A percentile compares a stretch with the other conserved stretches of the same genome.
Conservation (phyloP, 2,888 invertebrate genomes). For the Ariolimax columbianus region DNA sequence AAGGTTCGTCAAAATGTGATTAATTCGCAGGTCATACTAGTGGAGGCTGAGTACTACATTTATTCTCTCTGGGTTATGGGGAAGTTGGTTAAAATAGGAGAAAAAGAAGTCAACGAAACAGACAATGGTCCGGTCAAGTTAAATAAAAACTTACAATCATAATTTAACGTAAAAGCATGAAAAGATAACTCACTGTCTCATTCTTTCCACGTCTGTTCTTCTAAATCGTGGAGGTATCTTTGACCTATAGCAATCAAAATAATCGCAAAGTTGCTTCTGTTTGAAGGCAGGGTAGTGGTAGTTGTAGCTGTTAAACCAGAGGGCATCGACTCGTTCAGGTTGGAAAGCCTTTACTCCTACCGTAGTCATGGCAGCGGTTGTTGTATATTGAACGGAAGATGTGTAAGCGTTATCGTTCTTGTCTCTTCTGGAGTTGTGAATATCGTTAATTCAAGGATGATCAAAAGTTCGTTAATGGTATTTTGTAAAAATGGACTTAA, state of each 20-base stretch:
- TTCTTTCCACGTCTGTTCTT: conserved; percentile 11
- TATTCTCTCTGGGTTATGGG: too few relatives aligned
- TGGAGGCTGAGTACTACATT: too few relatives aligned
- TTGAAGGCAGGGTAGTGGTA: conserved; percentile 31
- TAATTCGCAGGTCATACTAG: background rate
- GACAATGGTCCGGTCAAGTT: too few relatives aligned
- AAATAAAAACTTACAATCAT: background rate
- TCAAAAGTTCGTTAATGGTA: too few relatives aligned
- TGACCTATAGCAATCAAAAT: background rate
- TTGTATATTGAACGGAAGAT: background rate
- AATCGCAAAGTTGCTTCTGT: conserved; percentile 24
- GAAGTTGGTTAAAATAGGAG: too few relatives aligned
- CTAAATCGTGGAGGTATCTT: background rate
- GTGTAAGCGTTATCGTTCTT: too few relatives aligned
- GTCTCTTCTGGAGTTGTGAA: too few relatives aligned
- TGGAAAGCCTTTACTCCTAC: conserved; percentile 18
- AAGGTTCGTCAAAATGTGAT: too few relatives aligned
- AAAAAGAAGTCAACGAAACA: too few relatives aligned
- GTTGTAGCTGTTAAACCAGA: conserved; percentile 37
- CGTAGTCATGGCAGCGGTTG: conserved; percentile 25
- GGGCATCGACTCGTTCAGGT: conserved; percentile 23
- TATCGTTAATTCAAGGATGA: too few relatives aligned
- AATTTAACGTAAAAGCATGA: background rate
- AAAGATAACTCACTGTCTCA: conserved; percentile 27
- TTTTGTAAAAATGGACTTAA: too few relatives aligned